Evolutionary conservation across 1,140 invertebrate species (phyloP).

Genomic region (Drosophila azteca): DNA sequence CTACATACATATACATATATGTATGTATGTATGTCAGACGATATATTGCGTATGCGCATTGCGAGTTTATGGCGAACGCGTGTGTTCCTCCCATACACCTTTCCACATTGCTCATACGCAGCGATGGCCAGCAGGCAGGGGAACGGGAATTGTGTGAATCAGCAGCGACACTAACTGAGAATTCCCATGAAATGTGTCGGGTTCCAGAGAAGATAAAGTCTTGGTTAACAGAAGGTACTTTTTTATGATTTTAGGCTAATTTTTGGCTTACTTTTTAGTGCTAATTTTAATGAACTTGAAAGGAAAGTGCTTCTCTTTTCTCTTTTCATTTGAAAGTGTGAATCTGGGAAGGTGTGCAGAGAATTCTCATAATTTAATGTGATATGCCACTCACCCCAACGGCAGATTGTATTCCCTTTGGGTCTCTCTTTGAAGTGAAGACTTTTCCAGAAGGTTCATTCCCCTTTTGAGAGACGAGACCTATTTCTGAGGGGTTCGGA

Average conservation of each 20-base stretch:
- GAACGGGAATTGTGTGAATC: slow-evolving; percentile 26
- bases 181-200: slow-evolving; percentile 41
- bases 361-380: too few species aligned
- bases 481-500: slow-evolving; percentile 3
- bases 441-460: slow-evolving; percentile 10
- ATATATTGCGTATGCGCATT: slow-evolving; percentile 75
- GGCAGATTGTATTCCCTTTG: neutral
- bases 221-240: slow-evolving; percentile 30
- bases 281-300: slow-evolving; percentile 10
- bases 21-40: slow-evolving; percentile 27
- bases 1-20: slow-evolving; percentile 15
- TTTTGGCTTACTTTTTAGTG: slow-evolving; percentile 23
- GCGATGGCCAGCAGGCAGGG: slow-evolving; percentile 16
- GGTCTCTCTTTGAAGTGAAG: neutral
- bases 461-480: slow-evolving; percentile 11
- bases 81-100: slow-evolving; percentile 21
- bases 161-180: slow-evolving; percentile 45
- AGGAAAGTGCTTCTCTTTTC: slow-evolving; percentile 22
- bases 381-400: too few species aligned
- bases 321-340: neutral
- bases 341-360: too few species aligned
- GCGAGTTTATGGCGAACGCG: slow-evolving; percentile 52
- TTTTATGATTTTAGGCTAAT: slow-evolving; percentile 44
- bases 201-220: slow-evolving; percentile 45
- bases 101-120: slow-evolving; percentile 70